Evolutionary conservation across 2,797 vertebrate species (phyloP), one percentile per base, ranked within the genome.

Genomic region (Florisuga fusca): DNA sequence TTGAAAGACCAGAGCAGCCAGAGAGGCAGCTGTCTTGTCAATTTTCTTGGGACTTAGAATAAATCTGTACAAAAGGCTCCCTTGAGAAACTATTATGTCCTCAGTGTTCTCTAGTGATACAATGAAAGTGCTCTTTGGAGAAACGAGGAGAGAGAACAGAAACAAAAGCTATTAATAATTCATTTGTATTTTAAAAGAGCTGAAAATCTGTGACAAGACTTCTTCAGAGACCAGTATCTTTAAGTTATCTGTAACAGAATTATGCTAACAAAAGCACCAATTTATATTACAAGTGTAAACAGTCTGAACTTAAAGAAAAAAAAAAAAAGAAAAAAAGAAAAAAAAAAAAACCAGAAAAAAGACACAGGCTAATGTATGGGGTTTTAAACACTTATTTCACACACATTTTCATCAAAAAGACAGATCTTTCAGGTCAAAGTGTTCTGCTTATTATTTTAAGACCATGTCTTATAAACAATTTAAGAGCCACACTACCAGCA

Each of bases 1-100:
- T 98, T 98, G 96, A 96, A 98, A 98, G 95, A 94, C 88, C 95
- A 95, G 34, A 85, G 77, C 90, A 96, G 94, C 79, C 94, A 96
- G 83, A 96, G 83, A 94, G 69, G 95, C 97, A 99, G 98, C 97
- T 98, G 98, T 98, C 98, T 97, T 96, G 96, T 97, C 98, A 98
- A 91, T 98, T 98, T 98, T 98, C 96, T 83, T 72, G 22, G 55
- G 79, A 91, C 96, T 96, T 98, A 98, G 98, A 41, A 14, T 41
- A 41, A 41, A 41, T 41, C 38, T 41, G 38, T 41, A 41, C 14
- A 41, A 41, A 41, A 41, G 38, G 13, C 14, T 41, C 38, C 14
- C 13, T 14, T 41, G 38, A 41, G 38, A 41, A 41, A 41, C 38
- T 27, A 20, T 74, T 84, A 53, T n/a, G 53, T 8, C 17, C 34